Evolutionary conservation across 2,797 vertebrate species (phyloP), one percentile per base, ranked within the genome.

Genomic region (Echiichthys vipera): DNA sequence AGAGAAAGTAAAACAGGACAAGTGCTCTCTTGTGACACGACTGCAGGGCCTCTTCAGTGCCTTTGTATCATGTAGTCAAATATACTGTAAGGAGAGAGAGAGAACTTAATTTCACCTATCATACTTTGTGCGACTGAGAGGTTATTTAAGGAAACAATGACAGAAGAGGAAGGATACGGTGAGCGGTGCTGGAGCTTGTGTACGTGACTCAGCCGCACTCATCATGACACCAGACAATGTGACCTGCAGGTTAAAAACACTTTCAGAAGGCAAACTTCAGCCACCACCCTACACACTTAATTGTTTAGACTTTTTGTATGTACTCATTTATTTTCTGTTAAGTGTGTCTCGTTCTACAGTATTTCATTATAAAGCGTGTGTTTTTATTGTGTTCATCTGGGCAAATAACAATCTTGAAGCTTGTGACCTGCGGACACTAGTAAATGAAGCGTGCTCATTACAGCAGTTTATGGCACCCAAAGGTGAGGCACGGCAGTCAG

Each of bases 121-220:
- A 42, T 30, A 18, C 15, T 18, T 5, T 40, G 30, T 50, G 57
- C 17, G 22, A 17, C 4, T 42, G 24, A 12, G 10, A 20, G 15
- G 24, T 54, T 77, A 78, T 81, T 84, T 49, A 30, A 2, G 46
- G 74, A 77, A 80, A 90, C 84, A 84, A 78, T 64, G 40, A 62
- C 15, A 56, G 22, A 32, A 56, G 47, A 79, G 85, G 82, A 88
- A 89, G 87, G 39, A 64, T 57, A 7, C 27, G 17, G 30, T 15
- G 20, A 4, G 25, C n/a, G 37, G 37, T 65, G 29, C 18, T 10
- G 65, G 71, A 69, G 30, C 71, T 40, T 78, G 87, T 58, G 77
- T 91, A 86, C 84, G 89, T 93, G 92, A 91, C 88, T 55, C 3
- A 2, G 40, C 76, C 56, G 20, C 55, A 65, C 47, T 47, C 29